Percentiles rank a stretch among this genome's conserved stretches.
These are phyloP conservation scores for Microctonus aethiopoides DNA, from an alignment of 2,888 invertebrate species.

Conservation along the genomic window DNA sequence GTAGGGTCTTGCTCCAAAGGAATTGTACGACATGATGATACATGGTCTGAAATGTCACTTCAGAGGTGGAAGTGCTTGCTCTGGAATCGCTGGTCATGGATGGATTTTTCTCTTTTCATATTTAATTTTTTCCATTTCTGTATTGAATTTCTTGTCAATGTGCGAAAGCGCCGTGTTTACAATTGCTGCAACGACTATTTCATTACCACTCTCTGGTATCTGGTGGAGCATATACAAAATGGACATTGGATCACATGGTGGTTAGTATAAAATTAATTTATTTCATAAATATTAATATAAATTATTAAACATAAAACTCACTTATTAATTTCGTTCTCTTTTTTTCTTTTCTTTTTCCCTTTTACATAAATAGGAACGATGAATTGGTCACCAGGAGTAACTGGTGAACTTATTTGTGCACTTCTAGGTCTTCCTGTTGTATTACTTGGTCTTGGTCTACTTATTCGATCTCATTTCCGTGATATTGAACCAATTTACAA, in stretches of 20 bases:
- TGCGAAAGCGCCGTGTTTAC: slow-evolving; percentile 72
- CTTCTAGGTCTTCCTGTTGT: slow-evolving; percentile 72
- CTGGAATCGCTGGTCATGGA: slow-evolving; percentile 62
- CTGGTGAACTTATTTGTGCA: slow-evolving; percentile 73
- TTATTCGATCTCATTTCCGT: slow-evolving; percentile 70
- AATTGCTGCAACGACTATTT: slow-evolving; percentile 69
- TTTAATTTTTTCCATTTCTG: slow-evolving; percentile 67
- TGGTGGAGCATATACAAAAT: slow-evolving; percentile 73
- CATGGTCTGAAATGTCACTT: slow-evolving; percentile 62
- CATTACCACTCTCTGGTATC: slow-evolving; percentile 70
- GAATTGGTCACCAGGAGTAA: slow-evolving; percentile 72
- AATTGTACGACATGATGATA: slow-evolving; percentile 54
- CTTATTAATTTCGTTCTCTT: slow-evolving; percentile 9
- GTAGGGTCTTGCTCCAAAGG: slow-evolving; percentile 57
- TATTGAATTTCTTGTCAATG: slow-evolving; percentile 69
- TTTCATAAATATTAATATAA: not conserved
- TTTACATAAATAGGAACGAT: slow-evolving; percentile 57
- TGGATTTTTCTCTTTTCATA: slow-evolving; percentile 70
- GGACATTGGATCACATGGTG: slow-evolving; percentile 62
- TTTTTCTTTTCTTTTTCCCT: too few relatives aligned
- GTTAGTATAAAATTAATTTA: slow-evolving; percentile 43
- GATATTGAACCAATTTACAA: slow-evolving; percentile 61
- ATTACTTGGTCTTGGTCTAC: slow-evolving; percentile 69
- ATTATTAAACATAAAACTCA: not conserved
- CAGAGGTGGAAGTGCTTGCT: slow-evolving; percentile 49